A percentile compares a stretch with the other conserved stretches of the same genome.
Conservation (phyloP, 2,797 vertebrate genomes). For the Mormyrops boulengeri region DNA sequence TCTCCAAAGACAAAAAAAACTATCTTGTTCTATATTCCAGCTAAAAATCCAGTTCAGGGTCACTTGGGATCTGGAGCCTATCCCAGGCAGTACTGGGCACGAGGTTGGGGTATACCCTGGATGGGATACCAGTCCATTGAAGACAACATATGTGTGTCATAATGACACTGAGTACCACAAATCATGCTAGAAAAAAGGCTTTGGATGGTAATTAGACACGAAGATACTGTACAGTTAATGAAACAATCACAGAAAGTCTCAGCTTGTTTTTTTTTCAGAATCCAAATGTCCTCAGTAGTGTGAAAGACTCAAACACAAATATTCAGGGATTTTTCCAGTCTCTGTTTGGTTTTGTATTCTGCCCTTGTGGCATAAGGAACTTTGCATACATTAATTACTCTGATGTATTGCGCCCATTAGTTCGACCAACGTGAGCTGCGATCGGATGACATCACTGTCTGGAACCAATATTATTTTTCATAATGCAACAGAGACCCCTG, state of each 20-base stretch:
- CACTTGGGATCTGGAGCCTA: background rate
- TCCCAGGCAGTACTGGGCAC: background rate
- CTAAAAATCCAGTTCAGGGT: background rate
- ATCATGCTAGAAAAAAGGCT: background rate
- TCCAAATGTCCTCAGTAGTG: background rate
- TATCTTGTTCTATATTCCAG: background rate
- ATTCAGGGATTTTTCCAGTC: background rate
- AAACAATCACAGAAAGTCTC: background rate
- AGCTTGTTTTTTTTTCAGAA: background rate
- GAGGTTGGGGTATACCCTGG: background rate
- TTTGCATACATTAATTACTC: background rate
- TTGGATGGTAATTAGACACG: background rate
- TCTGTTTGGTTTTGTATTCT: background rate
- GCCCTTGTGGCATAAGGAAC: background rate
- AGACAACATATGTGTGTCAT: background rate
- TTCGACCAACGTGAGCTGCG: background rate
- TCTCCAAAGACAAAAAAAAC: background rate
- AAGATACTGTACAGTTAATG: background rate
- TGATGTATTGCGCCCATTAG: background rate
- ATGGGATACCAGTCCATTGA: background rate
- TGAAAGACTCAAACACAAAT: background rate
- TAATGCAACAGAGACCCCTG: background rate
- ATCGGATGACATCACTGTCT: background rate
- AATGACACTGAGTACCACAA: background rate
- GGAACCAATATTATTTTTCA: background rate